Percentiles rank a stretch among this genome's conserved stretches.
These are phyloP conservation scores for Drosophila lowei DNA, from an alignment of 1,140 invertebrate genomes.

Conservation along the genomic window DNA sequence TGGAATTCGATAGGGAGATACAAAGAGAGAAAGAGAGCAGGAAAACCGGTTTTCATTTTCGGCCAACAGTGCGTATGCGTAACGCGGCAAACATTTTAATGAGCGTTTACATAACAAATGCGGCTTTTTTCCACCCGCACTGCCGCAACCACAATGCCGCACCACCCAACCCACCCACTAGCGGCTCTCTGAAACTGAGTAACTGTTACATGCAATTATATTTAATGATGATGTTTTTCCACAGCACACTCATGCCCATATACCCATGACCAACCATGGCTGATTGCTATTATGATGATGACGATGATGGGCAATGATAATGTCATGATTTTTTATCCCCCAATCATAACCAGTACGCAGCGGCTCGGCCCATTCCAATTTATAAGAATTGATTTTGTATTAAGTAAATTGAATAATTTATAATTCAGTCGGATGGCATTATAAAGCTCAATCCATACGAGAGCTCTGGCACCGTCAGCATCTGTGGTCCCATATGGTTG, in stretches of 20 bases:
- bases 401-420: constrained; percentile 79
- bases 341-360: not conserved
- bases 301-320: constrained; percentile 29
- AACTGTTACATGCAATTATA: constrained; percentile 79
- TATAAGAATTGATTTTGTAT: constrained; percentile 74
- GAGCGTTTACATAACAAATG: constrained; percentile 77
- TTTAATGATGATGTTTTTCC: constrained; percentile 80
- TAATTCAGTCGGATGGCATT: constrained; percentile 57
- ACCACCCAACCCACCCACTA: constrained; percentile 3
- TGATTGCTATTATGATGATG: constrained; percentile 8
- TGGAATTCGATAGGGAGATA: not conserved
- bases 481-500: constrained; percentile 6
- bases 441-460: constrained; percentile 28
- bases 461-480: constrained; percentile 34
- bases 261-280: constrained; percentile 12
- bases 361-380: constrained; percentile 47
- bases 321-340: constrained; percentile 59
- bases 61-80: constrained; percentile 68
- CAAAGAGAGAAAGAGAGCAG: too few relatives aligned
- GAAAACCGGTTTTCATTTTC: constrained; percentile 42
- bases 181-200: constrained; percentile 53
- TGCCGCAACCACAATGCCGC: constrained; percentile 26
- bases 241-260: constrained; percentile 32
- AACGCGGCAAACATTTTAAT: constrained; percentile 75
- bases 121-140: constrained; percentile 50